Percentiles rank a stretch among this genome's conserved stretches.
Evolutionary conservation across 2,888 invertebrate species (phyloP).

Genomic region (Boloria euphrosyne): DNA sequence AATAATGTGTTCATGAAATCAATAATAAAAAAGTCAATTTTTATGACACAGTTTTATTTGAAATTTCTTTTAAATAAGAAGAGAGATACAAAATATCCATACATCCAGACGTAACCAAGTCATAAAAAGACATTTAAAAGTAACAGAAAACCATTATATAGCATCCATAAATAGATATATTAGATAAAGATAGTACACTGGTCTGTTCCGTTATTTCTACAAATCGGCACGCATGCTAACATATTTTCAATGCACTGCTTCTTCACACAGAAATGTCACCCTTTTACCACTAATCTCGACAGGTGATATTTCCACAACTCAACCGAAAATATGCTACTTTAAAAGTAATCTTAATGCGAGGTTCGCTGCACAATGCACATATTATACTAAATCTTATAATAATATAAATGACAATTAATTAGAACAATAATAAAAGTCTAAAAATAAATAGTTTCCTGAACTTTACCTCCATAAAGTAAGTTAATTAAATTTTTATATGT

Average conservation of each 20-base stretch:
- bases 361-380: constrained; percentile 6
- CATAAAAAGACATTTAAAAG: constrained; percentile 2
- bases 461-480: too few species aligned
- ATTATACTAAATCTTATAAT: not conserved
- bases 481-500: too few species aligned
- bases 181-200: constrained; percentile 52
- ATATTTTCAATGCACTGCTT: constrained; percentile 45
- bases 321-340: constrained; percentile 22
- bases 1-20: too few species aligned
- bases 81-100: too few species aligned
- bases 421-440: too few species aligned
- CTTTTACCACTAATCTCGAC: constrained; percentile 35
- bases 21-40: too few species aligned
- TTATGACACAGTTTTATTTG: too few species aligned
- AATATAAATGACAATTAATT: not conserved
- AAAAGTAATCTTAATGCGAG: constrained; percentile 21
- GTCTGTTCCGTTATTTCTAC: constrained; percentile 75
- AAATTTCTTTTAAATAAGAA: too few species aligned
- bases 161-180: constrained; percentile 46
- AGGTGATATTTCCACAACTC: constrained; percentile 37
- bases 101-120: too few species aligned
- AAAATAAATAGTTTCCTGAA: too few species aligned
- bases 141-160: constrained; percentile 16
- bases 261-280: constrained; percentile 42
- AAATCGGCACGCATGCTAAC: constrained; percentile 68